These are phyloP conservation scores for Trochalopteron elliotii DNA, from an alignment of 2,113 vertebrate species.

Conservation along the genomic window DNA sequence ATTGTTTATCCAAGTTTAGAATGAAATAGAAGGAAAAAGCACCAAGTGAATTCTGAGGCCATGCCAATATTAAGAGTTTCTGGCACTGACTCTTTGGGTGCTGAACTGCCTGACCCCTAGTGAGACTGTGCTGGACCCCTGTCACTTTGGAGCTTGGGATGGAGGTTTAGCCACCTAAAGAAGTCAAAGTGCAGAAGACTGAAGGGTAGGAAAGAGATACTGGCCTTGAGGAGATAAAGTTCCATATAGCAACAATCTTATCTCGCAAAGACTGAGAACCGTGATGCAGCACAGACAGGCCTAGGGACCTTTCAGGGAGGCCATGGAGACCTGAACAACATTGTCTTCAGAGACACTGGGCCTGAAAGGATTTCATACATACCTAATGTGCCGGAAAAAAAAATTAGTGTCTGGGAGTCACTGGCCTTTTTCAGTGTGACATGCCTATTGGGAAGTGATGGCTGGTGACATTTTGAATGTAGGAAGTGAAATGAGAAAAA, in stretches of 20 bases:
- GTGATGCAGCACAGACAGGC: background rate
- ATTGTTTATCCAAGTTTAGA: background rate
- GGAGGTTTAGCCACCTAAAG: background rate
- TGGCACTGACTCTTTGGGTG: background rate
- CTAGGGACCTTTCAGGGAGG: background rate
- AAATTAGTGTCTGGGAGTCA: conserved; percentile 43
- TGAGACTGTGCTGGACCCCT: background rate
- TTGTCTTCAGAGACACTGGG: background rate
- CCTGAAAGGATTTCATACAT: background rate
- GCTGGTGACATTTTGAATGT: conserved; percentile 39
- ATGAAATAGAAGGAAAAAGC: background rate
- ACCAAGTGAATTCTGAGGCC: background rate
- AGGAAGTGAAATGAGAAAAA: background rate
- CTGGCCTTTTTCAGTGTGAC: conserved; percentile 52
- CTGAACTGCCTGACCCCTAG: background rate
- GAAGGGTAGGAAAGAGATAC: background rate
- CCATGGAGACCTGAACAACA: background rate
- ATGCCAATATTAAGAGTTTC: background rate
- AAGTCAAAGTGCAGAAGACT: background rate
- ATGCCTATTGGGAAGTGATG: conserved; percentile 14
- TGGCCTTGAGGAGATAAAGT: background rate
- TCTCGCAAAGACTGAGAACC: background rate
- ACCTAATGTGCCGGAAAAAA: conserved; percentile 2
- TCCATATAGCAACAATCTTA: background rate
- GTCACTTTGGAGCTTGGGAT: background rate